phyloP scores from a whole-genome alignment of 92 coral and sea anemone species.

The Porites cylindrica region DNA sequence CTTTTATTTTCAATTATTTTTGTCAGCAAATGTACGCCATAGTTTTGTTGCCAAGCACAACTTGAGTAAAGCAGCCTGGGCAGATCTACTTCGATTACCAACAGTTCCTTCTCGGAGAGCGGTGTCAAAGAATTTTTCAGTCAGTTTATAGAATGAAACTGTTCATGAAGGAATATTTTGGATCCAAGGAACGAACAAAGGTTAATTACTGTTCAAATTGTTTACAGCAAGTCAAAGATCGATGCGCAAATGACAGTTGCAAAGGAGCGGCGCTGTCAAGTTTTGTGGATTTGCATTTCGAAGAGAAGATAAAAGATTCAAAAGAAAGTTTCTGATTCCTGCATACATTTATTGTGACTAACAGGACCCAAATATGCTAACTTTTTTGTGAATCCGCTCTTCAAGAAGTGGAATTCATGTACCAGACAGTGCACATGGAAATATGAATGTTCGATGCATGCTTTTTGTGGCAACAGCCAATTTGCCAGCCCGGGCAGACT shows the following conservation, averaged over 20 bases:
- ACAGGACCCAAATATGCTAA: constrained; percentile 43
- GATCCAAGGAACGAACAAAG: constrained; percentile 42
- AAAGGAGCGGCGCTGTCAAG: constrained; percentile 20
- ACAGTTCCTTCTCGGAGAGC: constrained; percentile 47
- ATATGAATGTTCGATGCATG: constrained; percentile 41
- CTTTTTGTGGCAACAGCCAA: constrained; percentile 49
- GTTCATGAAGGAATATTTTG: constrained; percentile 38
- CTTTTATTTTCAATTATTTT: no score
- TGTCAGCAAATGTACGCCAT: no score
- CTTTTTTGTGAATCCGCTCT: no score
- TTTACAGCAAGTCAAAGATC: constrained; percentile 17
- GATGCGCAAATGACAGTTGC: constrained; percentile 31
- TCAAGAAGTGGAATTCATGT: background rate
- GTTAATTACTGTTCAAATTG: constrained; percentile 47
- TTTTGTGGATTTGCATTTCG: constrained; percentile 50
- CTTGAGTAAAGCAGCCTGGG: constrained; percentile 58
- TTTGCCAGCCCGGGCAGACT: constrained; percentile 57
- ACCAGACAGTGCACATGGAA: constrained; percentile 41
- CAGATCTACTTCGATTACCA: constrained; percentile 51
- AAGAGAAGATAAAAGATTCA: constrained; percentile 55
- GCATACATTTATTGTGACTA: constrained; percentile 66
- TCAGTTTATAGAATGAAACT: constrained; percentile 54
- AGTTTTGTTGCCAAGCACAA: constrained; percentile 19
- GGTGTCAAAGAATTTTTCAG: constrained; percentile 29
- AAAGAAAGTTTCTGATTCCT: constrained; percentile 56